Conservation (phyloP, 2,888 invertebrate genomes). For the Fragum sueziense region DNA sequence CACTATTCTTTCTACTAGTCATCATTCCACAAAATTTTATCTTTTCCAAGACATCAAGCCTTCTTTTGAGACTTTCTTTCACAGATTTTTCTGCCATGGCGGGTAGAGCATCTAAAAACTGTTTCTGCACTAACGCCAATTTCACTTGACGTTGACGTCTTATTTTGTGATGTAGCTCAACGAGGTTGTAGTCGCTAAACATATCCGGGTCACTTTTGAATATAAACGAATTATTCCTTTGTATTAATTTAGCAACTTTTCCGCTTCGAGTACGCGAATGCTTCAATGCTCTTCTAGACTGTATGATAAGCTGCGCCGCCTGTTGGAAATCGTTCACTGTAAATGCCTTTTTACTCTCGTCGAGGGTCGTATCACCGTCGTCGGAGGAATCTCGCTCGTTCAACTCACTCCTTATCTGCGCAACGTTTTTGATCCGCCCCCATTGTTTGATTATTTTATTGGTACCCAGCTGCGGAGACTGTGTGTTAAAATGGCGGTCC, state of each 20-base stretch:
- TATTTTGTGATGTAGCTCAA: slow-evolving; percentile 35
- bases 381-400: not conserved
- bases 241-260: slow-evolving; percentile 6
- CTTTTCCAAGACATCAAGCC: slow-evolving; percentile 44
- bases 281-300: slow-evolving; percentile 38
- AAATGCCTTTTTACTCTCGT: not conserved
- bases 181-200: slow-evolving; percentile 44
- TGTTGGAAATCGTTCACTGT: slow-evolving; percentile 36
- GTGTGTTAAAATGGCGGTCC: not conserved
- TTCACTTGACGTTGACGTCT: slow-evolving; percentile 40
- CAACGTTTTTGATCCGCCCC: slow-evolving; percentile 50
- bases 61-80: slow-evolving; percentile 35
- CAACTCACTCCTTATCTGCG: slow-evolving; percentile 39
- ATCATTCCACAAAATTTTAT: slow-evolving; percentile 24
- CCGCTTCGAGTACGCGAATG: slow-evolving; percentile 29
- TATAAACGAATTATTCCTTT: slow-evolving; percentile 8
- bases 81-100: slow-evolving; percentile 35
- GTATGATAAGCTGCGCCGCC: slow-evolving; percentile 38
- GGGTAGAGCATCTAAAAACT: slow-evolving; percentile 48
- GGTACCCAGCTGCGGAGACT: not conserved
- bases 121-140: slow-evolving; percentile 45
- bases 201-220: slow-evolving; percentile 15
- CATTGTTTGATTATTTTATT: slow-evolving; percentile 33
- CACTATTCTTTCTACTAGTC: not conserved
- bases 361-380: not conserved